A percentile compares a stretch with the other conserved stretches of the same genome.
phyloP scores from a whole-genome alignment of 1,140 invertebrate genomes.

The Cephus cinctus region DNA sequence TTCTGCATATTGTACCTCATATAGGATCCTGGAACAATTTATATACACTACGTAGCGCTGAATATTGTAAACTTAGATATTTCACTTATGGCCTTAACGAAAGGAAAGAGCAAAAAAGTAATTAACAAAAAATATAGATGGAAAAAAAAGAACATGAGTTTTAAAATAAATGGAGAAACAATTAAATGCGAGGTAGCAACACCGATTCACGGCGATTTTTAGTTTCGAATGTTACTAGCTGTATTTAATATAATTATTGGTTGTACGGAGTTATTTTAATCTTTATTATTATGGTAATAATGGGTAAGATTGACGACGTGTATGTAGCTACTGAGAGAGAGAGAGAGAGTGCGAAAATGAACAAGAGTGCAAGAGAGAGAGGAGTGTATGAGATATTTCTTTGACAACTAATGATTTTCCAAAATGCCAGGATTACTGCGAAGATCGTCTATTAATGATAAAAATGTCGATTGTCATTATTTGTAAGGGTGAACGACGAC shows the following conservation, averaged over 20 bases:
- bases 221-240: constrained; percentile 36
- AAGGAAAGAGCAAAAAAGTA: constrained; percentile 27
- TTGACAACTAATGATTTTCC: no score
- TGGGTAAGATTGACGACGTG: neutral
- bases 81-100: constrained; percentile 48
- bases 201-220: constrained; percentile 35
- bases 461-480: no score
- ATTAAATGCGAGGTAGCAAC: no score
- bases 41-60: constrained; percentile 39
- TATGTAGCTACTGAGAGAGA: constrained; percentile 1
- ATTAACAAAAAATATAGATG: no score
- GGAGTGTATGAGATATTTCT: constrained; percentile 10
- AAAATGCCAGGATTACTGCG: no score
- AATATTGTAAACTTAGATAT: constrained; percentile 45
- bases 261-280: constrained; percentile 33
- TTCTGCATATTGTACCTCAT: constrained; percentile 43
- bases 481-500: no score
- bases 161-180: no score
- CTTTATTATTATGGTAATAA: no score
- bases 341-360: neutral
- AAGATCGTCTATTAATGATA: no score
- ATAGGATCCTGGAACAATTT: constrained; percentile 37
- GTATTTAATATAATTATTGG: constrained; percentile 33
- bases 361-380: constrained; percentile 10
- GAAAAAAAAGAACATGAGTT: no score